Base-by-base conservation (phyloP, 2,113 vertebrate genomes). In the Ceratotherium simum region DNA sequence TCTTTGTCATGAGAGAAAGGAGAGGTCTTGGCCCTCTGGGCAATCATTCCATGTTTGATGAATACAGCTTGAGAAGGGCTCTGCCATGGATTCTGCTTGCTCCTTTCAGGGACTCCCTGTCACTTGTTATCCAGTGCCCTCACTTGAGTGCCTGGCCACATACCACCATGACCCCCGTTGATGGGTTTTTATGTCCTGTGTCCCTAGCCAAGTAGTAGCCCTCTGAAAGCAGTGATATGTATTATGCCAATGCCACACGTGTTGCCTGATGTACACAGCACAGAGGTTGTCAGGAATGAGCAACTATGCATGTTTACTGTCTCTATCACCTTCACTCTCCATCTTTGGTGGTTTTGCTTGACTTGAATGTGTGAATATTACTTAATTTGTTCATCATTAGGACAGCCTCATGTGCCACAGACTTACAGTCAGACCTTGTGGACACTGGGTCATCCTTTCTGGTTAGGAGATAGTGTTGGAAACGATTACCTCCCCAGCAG, bases 351-450 rank as follows among this genome's bases (percentile, higher is more conserved):
- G 48, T 64, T 95, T 95, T 97, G 80, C 83, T 98, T 97, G 92
- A 82, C 85, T 90, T 97, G 95, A 95, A 84, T 93, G 73, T 81
- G 27, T 97, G 92, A 96, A 62, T 95, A 75, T 89, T 96, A 65
- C 92, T 89, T 81, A 93, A 75, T 97, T 96, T 97, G 92, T 96
- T 98, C 72, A 17, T 84, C 51, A 10, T 80, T 90, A 98, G 79
- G 90, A 60, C 42, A 56, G n/a, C 85, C 56, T 98, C 96, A 88
- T 70, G 65, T 95, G 85, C 93, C 21, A n/a, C 83, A 97, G 96
- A 87, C 92, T 21, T 95, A 18, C 20, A 17, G 51, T 48, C 75
- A 84, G 84, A 84, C 12, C 62, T 39, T 29, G 29, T 13, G 51
- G 54, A 70, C 6, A 6, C 84, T 9, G 89, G 83, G 64, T 60